Evolutionary conservation across 1,140 invertebrate species (phyloP).

Genomic region (Diachasmimorpha longicaudata): DNA sequence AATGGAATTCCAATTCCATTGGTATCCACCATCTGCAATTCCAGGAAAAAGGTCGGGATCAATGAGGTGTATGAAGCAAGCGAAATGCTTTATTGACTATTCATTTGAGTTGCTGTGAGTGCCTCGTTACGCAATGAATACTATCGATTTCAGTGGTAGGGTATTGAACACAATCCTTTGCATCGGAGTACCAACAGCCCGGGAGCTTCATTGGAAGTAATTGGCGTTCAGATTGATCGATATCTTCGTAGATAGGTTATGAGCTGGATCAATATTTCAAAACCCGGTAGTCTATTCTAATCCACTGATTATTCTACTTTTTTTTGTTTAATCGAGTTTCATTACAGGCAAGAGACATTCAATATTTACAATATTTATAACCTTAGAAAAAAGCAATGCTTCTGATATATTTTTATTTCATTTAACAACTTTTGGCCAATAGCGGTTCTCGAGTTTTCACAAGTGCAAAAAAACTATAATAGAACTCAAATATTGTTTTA

Average conservation of each 20-base stretch:
- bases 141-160: constrained; percentile 36
- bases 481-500: no score
- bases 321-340: no score
- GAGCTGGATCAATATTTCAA: not conserved
- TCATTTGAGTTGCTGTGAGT: constrained; percentile 49
- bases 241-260: not conserved
- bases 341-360: no score
- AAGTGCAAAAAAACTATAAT: no score
- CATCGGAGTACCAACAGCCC: not conserved
- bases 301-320: no score
- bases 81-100: constrained; percentile 45
- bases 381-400: no score
- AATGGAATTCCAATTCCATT: no score
- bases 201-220: not conserved
- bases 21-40: not conserved
- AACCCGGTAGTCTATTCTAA: not conserved
- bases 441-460: no score
- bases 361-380: no score
- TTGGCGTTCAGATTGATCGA: not conserved
- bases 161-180: not conserved
- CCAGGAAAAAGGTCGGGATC: not conserved
- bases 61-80: constrained; percentile 12
- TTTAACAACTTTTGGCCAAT: no score
- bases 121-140: constrained; percentile 50
- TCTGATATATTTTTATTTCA: no score